Conservation (phyloP, 2,113 vertebrate genomes). For the Bathybates hornii region DNA sequence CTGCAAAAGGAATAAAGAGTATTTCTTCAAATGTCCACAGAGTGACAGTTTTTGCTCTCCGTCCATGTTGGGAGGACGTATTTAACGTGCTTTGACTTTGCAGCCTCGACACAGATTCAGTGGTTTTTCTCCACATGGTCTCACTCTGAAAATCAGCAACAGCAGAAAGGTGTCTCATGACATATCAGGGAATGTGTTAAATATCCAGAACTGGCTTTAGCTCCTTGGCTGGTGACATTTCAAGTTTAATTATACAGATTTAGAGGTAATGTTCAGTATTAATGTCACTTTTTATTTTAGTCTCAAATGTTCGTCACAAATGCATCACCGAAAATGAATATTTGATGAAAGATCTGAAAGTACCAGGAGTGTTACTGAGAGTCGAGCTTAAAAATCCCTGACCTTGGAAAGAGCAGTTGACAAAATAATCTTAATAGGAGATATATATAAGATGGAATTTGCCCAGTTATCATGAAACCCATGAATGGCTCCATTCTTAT, state of each 20-base stretch:
- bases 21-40: background rate
- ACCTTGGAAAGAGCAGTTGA: background rate
- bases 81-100: background rate
- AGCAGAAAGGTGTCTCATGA: background rate
- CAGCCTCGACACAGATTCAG: background rate
- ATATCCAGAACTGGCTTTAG: background rate
- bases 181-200: background rate
- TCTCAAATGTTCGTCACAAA: background rate
- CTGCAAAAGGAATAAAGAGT: background rate
- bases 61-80: background rate
- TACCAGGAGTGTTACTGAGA: background rate
- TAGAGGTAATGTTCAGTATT: background rate
- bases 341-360: background rate
- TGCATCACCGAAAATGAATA: background rate
- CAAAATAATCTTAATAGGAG: background rate
- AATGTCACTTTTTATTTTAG: constrained; percentile 6
- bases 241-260: constrained; percentile 36
- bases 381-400: background rate
- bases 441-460: background rate
- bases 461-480: background rate
- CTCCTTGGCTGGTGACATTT: constrained; percentile 17
- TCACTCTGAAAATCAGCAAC: background rate
- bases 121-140: background rate
- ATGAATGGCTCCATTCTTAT: background rate
- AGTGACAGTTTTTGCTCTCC: background rate